A percentile compares a stretch with the other conserved stretches of the same genome.
These are phyloP conservation scores for Odontamblyopus rebecca DNA, from an alignment of 2,797 vertebrate genomes.

Conservation along the genomic window DNA sequence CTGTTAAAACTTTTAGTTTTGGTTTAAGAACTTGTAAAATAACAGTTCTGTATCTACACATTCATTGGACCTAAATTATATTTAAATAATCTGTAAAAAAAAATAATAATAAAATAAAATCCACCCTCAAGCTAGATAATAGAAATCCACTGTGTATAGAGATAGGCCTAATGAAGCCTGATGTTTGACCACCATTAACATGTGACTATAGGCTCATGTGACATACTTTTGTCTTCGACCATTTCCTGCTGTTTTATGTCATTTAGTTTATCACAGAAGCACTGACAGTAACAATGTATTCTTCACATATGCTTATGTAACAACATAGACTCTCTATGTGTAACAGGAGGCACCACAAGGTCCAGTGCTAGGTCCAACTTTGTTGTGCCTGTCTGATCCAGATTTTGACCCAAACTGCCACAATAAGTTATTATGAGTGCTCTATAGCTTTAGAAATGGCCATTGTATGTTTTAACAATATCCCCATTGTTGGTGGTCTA, in stretches of 20 bases:
- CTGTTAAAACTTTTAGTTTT: too few species aligned
- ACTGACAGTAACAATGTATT: neutral
- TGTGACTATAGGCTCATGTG: neutral
- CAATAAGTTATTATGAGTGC: neutral
- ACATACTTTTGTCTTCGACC: neutral
- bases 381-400: neutral
- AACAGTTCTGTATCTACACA: too few species aligned
- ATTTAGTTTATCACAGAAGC: neutral
- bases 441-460: slow-evolving; percentile 18
- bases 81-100: neutral
- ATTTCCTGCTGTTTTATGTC: neutral
- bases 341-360: slow-evolving; percentile 2
- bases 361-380: neutral
- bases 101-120: too few species aligned
- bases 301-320: neutral
- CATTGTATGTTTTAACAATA: slow-evolving; percentile 30
- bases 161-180: neutral
- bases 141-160: neutral
- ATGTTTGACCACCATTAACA: neutral
- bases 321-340: too few species aligned
- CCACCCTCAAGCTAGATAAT: neutral
- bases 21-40: too few species aligned
- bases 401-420: neutral
- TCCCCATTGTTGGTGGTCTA: slow-evolving; percentile 15
- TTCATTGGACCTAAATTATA: too few species aligned